phyloP scores from a whole-genome alignment of 1,140 invertebrate species.

The Drosophila erecta region DNA sequence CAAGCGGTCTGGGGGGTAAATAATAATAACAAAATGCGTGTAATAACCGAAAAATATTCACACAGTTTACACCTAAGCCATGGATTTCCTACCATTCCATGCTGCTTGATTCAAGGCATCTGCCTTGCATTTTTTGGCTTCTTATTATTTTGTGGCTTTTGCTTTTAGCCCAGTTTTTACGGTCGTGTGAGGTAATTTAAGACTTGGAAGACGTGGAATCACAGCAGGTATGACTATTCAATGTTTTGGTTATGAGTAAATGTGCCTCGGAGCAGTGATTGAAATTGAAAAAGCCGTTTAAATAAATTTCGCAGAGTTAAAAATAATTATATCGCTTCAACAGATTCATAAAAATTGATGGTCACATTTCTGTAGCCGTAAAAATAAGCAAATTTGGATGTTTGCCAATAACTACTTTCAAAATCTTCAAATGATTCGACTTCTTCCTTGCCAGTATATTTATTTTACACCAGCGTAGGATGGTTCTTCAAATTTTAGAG shows the following conservation, averaged over 20 bases:
- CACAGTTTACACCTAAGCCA: slow-evolving; percentile 65
- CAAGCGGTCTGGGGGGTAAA: neutral
- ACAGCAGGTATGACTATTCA: slow-evolving; percentile 13
- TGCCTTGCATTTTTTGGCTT: slow-evolving; percentile 38
- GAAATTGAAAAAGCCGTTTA: slow-evolving; percentile 16
- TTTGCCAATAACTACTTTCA: slow-evolving; percentile 1
- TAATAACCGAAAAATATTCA: slow-evolving; percentile 79
- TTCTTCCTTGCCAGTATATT: neutral
- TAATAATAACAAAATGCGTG: slow-evolving; percentile 66
- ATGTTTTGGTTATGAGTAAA: slow-evolving; percentile 19
- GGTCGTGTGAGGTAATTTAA: slow-evolving; percentile 37
- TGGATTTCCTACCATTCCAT: slow-evolving; percentile 1
- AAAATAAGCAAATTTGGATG: neutral
- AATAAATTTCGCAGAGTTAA: slow-evolving; percentile 10
- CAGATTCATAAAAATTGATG: neutral
- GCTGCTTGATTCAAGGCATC: slow-evolving; percentile 25
- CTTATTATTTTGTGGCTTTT: slow-evolving; percentile 50
- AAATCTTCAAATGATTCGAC: neutral
- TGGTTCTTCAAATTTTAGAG: too few species aligned
- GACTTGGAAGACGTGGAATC: slow-evolving; percentile 15
- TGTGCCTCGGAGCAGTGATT: slow-evolving; percentile 12
- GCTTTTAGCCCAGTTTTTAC: slow-evolving; percentile 76
- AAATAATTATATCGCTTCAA: slow-evolving; percentile 7
- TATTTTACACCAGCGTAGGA: neutral
- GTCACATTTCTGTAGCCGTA: slow-evolving; percentile 2